phyloP scores from a whole-genome alignment of 2,888 invertebrate species.

The Chaitophorus viminalis region DNA sequence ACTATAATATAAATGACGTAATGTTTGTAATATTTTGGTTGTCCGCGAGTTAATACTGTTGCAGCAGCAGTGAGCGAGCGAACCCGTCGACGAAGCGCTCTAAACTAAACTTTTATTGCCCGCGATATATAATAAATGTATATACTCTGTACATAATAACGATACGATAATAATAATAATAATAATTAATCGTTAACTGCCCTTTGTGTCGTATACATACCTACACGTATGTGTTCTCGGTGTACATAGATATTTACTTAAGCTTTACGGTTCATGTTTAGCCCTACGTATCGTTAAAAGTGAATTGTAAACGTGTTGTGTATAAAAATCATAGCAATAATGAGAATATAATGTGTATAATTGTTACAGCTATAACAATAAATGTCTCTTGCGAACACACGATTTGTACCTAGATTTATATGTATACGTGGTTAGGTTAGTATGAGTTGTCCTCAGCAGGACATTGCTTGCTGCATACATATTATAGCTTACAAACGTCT shows the following conservation, averaged over 20 bases:
- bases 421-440: neutral
- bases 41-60: conserved; percentile 19
- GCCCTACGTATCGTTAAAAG: neutral
- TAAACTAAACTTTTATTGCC: conserved; percentile 34
- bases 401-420: neutral
- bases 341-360: neutral
- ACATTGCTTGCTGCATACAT: neutral
- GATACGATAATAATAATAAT: conserved; percentile 19
- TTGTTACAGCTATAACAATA: neutral
- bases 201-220: conserved; percentile 9
- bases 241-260: conserved; percentile 51
- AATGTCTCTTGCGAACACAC: neutral
- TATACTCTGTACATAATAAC: neutral
- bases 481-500: neutral
- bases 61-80: neutral
- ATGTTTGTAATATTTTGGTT: conserved; percentile 27
- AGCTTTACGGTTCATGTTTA: conserved; percentile 4
- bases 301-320: neutral
- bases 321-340: neutral
- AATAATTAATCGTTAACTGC: conserved; percentile 49
- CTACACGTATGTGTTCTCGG: neutral
- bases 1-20: neutral
- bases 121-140: neutral
- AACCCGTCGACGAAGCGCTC: neutral
- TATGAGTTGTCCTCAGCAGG: neutral